Evolutionary conservation across 35 echinoderm and acorn worm species (phyloP).

Genomic region (Lytechinus variegatus): DNA sequence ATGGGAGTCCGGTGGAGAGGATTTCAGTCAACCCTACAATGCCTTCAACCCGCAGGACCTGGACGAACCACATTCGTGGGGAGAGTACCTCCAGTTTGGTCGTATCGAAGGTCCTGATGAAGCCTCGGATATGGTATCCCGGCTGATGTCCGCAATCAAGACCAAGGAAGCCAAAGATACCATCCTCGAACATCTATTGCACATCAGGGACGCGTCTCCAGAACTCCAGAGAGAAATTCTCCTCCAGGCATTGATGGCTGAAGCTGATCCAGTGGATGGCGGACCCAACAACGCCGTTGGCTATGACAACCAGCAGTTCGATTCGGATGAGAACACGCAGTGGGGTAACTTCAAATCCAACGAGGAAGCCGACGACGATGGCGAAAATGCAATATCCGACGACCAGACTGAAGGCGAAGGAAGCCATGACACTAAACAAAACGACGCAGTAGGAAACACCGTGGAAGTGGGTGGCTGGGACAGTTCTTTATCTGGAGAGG

Average conservation of each 20-base stretch:
- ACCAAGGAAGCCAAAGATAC: conserved; percentile 10
- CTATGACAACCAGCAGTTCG: background rate
- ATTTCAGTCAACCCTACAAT: background rate
- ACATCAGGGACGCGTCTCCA: background rate
- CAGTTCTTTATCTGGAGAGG: background rate
- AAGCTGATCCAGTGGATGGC: background rate
- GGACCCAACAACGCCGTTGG: too few species aligned
- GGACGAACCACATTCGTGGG: background rate
- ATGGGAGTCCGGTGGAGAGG: background rate
- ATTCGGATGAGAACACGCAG: background rate
- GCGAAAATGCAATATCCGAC: background rate
- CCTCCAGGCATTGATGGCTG: conserved; percentile 20
- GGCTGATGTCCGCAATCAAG: background rate
- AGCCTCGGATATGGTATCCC: background rate
- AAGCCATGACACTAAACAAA: background rate
- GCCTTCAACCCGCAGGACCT: background rate
- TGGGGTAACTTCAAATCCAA: conserved; percentile 7
- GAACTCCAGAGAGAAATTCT: conserved; percentile 20
- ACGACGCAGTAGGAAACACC: background rate
- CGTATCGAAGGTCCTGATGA: background rate
- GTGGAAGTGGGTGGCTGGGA: background rate
- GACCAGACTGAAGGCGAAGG: background rate
- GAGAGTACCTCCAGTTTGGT: conserved; percentile 6
- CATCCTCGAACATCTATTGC: background rate
- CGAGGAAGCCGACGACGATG: background rate